phyloP scores from a whole-genome alignment of 1,140 invertebrate genomes.

The Heliothis subflexa region DNA sequence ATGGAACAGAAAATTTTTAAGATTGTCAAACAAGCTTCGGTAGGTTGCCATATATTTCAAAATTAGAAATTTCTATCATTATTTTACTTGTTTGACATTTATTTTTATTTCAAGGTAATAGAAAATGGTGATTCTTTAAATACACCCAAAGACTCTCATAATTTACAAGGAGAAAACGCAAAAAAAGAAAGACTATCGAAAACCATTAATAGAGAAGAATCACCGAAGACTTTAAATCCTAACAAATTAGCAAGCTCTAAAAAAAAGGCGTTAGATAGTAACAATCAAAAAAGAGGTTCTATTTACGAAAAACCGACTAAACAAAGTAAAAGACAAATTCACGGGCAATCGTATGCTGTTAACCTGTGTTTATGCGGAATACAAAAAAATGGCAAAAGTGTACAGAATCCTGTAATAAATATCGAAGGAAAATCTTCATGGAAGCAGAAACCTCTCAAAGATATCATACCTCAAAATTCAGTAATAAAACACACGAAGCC shows the following conservation, averaged over 20 bases:
- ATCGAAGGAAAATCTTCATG: slow-evolving; percentile 34
- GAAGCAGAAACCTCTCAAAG: slow-evolving; percentile 49
- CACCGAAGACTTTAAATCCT: neutral
- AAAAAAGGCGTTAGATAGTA: neutral
- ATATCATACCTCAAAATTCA: slow-evolving; percentile 50
- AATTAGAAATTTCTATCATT: neutral
- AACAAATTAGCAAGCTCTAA: neutral
- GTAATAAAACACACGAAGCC: slow-evolving; percentile 60
- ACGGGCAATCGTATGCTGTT: slow-evolving; percentile 65
- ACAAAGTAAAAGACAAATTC: slow-evolving; percentile 45
- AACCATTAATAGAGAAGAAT: neutral
- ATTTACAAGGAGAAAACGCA: neutral
- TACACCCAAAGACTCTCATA: neutral
- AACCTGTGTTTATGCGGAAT: slow-evolving; percentile 70
- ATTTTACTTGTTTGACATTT: neutral
- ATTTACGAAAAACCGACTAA: slow-evolving; percentile 21
- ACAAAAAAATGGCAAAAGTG: slow-evolving; percentile 51
- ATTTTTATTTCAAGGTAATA: neutral
- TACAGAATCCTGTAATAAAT: neutral
- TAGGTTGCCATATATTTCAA: slow-evolving; percentile 50
- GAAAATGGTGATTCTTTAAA: neutral
- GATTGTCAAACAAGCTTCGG: slow-evolving; percentile 64
- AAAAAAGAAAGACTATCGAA: slow-evolving; percentile 14
- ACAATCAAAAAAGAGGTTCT: neutral
- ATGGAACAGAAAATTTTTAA: slow-evolving; percentile 72